Evolutionary conservation across 1,140 invertebrate species (phyloP).

Genomic region (Neoseiulus cucumeris): DNA sequence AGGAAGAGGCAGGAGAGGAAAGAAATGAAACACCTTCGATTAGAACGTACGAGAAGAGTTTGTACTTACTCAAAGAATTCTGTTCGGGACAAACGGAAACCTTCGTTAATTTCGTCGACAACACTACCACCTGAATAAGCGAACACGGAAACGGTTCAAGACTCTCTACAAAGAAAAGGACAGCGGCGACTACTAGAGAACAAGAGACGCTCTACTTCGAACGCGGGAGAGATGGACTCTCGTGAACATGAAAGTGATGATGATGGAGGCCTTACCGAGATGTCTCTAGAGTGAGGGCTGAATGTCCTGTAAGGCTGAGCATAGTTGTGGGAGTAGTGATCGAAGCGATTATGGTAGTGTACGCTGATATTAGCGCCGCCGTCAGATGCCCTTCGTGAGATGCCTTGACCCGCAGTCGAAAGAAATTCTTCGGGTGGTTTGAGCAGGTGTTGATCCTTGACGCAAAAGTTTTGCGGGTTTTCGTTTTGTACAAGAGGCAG

Average conservation of each 20-base stretch:
- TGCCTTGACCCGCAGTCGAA: slow-evolving; percentile 35
- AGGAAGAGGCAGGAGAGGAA: neutral
- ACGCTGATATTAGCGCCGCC: slow-evolving; percentile 65
- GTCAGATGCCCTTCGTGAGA: slow-evolving; percentile 78
- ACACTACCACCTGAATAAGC: too few relatives aligned
- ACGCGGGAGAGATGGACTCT: too few relatives aligned
- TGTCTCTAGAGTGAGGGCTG: neutral
- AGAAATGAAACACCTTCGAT: neutral
- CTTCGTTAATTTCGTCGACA: too few relatives aligned
- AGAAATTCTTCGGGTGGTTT: slow-evolving; percentile 46
- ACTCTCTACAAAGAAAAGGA: too few relatives aligned
- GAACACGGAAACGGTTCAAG: too few relatives aligned
- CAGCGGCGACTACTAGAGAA: too few relatives aligned
- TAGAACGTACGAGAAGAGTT: neutral
- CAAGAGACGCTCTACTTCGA: too few relatives aligned
- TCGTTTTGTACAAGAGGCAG: slow-evolving; percentile 50
- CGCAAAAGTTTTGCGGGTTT: slow-evolving; percentile 58
- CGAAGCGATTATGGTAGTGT: slow-evolving; percentile 21
- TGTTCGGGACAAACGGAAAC: neutral
- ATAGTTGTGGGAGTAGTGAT: slow-evolving; percentile 2
- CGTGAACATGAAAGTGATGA: too few relatives aligned
- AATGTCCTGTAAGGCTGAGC: slow-evolving; percentile 1
- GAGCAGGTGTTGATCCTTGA: slow-evolving; percentile 77
- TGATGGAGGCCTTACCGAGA: neutral
- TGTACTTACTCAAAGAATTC: slow-evolving; percentile 5